A percentile compares a stretch with the other conserved stretches of the same genome.
Conservation (phyloP, 2,888 invertebrate species). For the Ormyrus nitidulus region DNA sequence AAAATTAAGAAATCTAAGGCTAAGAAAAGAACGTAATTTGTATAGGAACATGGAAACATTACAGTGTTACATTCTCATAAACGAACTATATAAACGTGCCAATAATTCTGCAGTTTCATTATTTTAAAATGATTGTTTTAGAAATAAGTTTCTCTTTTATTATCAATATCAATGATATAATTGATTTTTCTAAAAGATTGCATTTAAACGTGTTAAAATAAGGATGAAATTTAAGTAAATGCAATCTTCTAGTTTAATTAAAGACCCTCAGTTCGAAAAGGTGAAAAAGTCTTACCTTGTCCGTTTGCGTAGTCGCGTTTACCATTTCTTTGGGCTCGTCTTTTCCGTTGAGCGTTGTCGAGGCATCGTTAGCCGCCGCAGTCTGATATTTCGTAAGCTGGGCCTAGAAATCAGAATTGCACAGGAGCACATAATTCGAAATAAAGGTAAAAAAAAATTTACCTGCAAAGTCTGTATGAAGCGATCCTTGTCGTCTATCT, state of each 20-base stretch:
- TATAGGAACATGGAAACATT: slow-evolving; percentile 26
- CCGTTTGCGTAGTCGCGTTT: slow-evolving; percentile 91
- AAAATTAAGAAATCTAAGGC: neutral
- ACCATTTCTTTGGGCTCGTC: slow-evolving; percentile 79
- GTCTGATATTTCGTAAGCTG: slow-evolving; percentile 70
- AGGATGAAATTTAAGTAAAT: neutral
- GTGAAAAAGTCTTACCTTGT: slow-evolving; percentile 79
- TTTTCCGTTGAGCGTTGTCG: slow-evolving; percentile 72
- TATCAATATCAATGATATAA: no score
- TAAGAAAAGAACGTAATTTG: slow-evolving; percentile 44
- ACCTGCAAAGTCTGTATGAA: slow-evolving; percentile 86
- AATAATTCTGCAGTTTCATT: slow-evolving; percentile 46
- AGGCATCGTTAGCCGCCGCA: slow-evolving; percentile 60
- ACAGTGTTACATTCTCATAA: slow-evolving; percentile 35
- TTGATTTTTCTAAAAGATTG: neutral
- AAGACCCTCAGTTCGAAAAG: neutral
- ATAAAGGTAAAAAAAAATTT: neutral
- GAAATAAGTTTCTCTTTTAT: no score
- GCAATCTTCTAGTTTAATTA: no score
- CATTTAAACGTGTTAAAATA: neutral
- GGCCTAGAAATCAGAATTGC: slow-evolving; percentile 60
- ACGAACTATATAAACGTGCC: slow-evolving; percentile 46
- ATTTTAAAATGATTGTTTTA: no score
- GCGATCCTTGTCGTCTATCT: slow-evolving; percentile 91
- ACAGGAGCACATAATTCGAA: no score